Evolutionary conservation across 2,113 vertebrate genomes (phyloP).

Genomic region (Grallaria varia): DNA sequence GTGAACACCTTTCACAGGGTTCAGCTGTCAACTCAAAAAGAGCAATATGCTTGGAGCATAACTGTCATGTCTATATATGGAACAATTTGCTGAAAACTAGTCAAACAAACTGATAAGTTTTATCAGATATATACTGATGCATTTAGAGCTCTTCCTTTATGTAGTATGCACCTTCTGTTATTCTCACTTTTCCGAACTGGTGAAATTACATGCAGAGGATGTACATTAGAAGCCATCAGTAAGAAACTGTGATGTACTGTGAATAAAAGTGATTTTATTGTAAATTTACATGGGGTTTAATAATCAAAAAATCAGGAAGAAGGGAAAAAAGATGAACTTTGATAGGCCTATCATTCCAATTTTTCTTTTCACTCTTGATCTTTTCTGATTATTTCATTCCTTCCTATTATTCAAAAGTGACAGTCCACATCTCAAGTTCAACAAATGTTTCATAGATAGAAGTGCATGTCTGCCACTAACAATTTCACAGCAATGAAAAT

Average conservation of each 20-base stretch:
- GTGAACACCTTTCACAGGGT: background rate
- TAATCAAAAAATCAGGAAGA: background rate
- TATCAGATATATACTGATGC: background rate
- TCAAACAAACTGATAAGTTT: background rate
- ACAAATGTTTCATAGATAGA: background rate
- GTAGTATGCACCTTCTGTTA: background rate
- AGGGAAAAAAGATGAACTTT: background rate
- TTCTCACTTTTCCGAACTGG: background rate
- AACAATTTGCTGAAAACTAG: background rate
- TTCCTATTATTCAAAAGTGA: background rate
- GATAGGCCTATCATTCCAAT: background rate
- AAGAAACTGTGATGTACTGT: background rate
- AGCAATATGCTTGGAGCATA: background rate
- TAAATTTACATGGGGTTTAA: background rate
- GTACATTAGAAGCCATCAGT: background rate
- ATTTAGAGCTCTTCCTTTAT: background rate
- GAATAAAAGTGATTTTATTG: background rate
- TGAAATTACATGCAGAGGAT: background rate
- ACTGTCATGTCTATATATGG: background rate
- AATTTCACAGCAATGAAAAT: background rate
- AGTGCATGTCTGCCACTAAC: background rate
- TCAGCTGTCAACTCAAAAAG: background rate
- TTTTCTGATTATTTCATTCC: background rate
- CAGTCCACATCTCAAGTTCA: background rate
- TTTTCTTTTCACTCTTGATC: background rate